Evolutionary conservation across 2,888 invertebrate genomes (phyloP).

Genomic region (Pseudolycoriella hygida): DNA sequence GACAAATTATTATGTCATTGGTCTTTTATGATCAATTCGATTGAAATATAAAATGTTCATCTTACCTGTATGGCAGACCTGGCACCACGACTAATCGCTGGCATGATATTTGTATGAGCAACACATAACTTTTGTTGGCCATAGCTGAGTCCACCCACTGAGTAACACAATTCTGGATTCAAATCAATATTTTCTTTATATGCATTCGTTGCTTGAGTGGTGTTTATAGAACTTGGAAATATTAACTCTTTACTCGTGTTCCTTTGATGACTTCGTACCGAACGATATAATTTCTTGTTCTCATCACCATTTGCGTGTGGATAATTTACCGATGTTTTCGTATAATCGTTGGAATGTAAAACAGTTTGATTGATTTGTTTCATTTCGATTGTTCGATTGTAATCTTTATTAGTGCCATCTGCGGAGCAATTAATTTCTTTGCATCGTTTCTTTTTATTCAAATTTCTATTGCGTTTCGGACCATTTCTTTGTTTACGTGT

Average conservation of each 20-base stretch:
- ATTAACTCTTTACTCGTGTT: background rate
- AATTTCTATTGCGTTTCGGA: slow-evolving; percentile 2
- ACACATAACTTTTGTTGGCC: slow-evolving; percentile 27
- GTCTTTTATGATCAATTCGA: too few species aligned
- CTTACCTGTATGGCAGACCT: slow-evolving; percentile 27
- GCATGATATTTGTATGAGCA: slow-evolving; percentile 27
- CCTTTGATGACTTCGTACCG: slow-evolving; percentile 5
- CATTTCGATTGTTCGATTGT: background rate
- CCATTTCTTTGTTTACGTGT: background rate
- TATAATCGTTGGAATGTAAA: background rate
- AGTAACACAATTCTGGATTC: slow-evolving; percentile 26
- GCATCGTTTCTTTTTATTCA: background rate
- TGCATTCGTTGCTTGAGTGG: slow-evolving; percentile 13
- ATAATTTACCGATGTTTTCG: background rate
- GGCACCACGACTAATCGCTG: slow-evolving; percentile 28
- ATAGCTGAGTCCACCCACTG: slow-evolving; percentile 22
- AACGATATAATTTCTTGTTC: background rate
- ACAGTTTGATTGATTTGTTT: background rate
- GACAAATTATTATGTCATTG: too few species aligned
- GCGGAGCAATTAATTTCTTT: slow-evolving; percentile 2
- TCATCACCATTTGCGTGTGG: background rate
- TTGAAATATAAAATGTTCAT: too few species aligned
- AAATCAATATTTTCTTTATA: slow-evolving; percentile 25
- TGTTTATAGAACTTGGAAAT: background rate
- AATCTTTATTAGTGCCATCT: background rate